phyloP scores from a whole-genome alignment of 2,113 vertebrate species.

The Saguinus midas region DNA sequence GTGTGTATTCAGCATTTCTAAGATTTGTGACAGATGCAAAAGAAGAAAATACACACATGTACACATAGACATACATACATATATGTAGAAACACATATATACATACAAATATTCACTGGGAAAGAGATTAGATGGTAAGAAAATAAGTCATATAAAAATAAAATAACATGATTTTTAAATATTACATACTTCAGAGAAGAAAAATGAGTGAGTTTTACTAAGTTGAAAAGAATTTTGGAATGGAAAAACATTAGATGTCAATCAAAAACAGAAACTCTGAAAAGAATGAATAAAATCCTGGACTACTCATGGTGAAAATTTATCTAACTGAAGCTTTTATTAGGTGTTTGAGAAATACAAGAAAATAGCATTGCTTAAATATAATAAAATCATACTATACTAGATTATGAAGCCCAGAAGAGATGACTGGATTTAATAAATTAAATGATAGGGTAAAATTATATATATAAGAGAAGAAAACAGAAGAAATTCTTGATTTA shows the following conservation, averaged over 20 bases:
- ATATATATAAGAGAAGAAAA: not conserved
- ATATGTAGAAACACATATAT: not conserved
- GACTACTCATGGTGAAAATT: not conserved
- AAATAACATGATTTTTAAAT: not conserved
- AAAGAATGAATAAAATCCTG: not conserved
- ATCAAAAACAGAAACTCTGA: not conserved
- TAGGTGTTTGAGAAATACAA: not conserved
- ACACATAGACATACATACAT: not conserved
- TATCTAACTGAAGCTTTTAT: not conserved
- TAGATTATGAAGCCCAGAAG: not conserved
- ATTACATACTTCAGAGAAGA: not conserved
- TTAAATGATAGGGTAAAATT: not conserved
- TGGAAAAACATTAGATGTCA: not conserved
- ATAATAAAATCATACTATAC: not conserved
- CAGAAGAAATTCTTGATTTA: not conserved
- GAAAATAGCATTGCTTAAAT: not conserved
- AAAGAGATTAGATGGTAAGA: not conserved
- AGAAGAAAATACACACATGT: not conserved
- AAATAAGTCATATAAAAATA: not conserved
- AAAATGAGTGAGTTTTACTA: not conserved
- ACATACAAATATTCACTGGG: not conserved
- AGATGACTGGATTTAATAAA: not conserved
- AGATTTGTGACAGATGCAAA: not conserved
- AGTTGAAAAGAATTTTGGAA: not conserved
- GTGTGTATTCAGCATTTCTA: not conserved